phyloP scores from a whole-genome alignment of 2,113 vertebrate species.

The Bubo bubo region DNA sequence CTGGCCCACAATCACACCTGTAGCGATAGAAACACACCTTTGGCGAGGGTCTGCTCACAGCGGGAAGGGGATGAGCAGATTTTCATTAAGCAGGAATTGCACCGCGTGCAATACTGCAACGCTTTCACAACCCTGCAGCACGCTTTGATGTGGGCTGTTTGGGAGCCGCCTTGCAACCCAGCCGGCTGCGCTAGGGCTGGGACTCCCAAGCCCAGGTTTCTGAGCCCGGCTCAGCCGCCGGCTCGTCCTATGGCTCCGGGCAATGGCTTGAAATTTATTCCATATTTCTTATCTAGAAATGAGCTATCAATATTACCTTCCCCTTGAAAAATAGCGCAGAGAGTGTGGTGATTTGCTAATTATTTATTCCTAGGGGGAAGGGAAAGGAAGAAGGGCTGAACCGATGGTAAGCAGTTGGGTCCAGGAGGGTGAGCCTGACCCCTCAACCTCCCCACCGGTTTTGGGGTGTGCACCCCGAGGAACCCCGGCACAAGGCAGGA shows the following conservation, averaged over 20 bases:
- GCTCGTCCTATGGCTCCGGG: neutral
- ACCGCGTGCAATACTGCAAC: neutral
- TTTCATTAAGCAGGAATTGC: neutral
- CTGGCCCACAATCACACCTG: neutral
- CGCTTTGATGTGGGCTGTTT: conserved; percentile 43
- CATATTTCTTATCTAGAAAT: neutral
- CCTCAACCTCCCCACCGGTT: fast-evolving
- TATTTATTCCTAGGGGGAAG: neutral
- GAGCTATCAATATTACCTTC: neutral
- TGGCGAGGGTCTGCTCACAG: neutral
- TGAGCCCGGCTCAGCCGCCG: neutral
- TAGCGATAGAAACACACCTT: neutral
- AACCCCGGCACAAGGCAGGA: neutral
- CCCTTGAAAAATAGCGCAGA: neutral
- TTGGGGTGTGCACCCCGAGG: neutral
- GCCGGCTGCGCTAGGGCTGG: neutral
- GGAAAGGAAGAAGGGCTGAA: neutral
- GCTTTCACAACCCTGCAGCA: neutral
- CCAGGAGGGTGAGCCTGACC: neutral
- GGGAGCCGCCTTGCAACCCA: neutral
- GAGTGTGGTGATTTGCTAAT: neutral
- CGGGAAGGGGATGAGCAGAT: neutral
- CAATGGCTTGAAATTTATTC: neutral
- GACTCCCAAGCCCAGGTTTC: neutral
- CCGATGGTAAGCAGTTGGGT: fast-evolving